Base-by-base conservation (phyloP, 1,140 invertebrate species). In the Dreissena rostriformis region DNA sequence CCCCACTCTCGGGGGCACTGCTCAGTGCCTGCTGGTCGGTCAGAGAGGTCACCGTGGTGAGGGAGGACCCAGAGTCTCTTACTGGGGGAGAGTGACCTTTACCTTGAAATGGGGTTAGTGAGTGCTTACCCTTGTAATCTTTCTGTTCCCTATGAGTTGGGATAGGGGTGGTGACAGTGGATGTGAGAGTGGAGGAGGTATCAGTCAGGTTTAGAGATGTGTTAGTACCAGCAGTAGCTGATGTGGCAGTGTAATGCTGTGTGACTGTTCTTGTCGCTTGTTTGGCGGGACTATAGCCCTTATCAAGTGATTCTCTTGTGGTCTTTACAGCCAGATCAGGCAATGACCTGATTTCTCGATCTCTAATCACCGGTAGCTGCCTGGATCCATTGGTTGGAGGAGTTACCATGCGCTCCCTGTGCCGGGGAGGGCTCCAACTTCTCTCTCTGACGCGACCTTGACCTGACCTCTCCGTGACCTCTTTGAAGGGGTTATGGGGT, bases 81-180 rank as follows among this genome's bases (percentile, higher is more conserved):
- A 81, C 79, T 6, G 79, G 79, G 51, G 79, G 79, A 17, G 79
- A 72, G 19, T 51, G n/a, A 22, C 75, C 75, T 53, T 67, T n/a
- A n/a, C 49, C 61, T 51, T 8, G n/a, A 0, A 66, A 26, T 6
- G 14, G 17, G 28, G 19, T 29, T 8, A 19, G 28, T 29, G 73
- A 61, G 17, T 57, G 29, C 51, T 10, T 26, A 39, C 55, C 51
- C 73, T 63, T 26, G 15, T 11, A 19, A 28, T 75, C 73, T 75
- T 24, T 77, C 22, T 24, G 72, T 26, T 74, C 72, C 12, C 72
- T 74, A 17, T 77, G 75, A 22, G 75, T 77, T 6, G 75, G 61
- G 5, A 65, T 49, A 12, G 75, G 75, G 22, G 39, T 77, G 19
- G 63, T 77, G 26, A 67, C 15, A 7, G 75, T 67, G 0, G 75